These are phyloP conservation scores for Smutsia temminckii DNA, from an alignment of 2,797 vertebrate species.

Conservation along the genomic window DNA sequence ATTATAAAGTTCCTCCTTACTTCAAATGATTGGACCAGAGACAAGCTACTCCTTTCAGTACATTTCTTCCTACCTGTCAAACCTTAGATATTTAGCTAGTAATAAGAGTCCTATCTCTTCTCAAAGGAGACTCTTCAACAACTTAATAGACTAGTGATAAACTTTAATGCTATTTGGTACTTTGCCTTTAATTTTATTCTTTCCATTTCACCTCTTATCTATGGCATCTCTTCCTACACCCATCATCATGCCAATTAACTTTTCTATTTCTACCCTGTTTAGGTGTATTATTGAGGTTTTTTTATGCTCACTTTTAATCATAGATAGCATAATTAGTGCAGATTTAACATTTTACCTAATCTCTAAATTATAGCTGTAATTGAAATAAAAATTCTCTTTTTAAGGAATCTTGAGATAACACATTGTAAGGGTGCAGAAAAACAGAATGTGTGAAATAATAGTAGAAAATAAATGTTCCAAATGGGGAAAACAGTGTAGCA, in stretches of 20 bases:
- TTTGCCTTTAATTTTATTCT: conserved; percentile 34
- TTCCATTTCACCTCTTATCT: conserved; percentile 32
- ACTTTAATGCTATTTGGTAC: background rate
- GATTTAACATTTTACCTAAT: conserved; percentile 52
- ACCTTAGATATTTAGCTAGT: background rate
- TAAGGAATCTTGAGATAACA: background rate
- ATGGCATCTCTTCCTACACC: conserved; percentile 34
- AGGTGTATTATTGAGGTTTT: conserved; percentile 5
- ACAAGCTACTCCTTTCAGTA: background rate
- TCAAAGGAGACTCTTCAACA: background rate
- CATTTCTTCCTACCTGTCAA: background rate
- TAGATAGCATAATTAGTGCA: conserved; percentile 27
- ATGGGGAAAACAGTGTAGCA: too few species aligned
- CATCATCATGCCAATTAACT: conserved; percentile 34
- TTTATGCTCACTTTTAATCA: conserved; percentile 42
- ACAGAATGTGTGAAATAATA: background rate
- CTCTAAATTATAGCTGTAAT: conserved; percentile 50
- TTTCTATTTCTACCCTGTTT: conserved; percentile 51
- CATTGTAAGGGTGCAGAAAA: background rate
- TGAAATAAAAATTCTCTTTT: conserved; percentile 20
- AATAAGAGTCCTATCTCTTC: background rate
- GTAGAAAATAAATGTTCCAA: background rate
- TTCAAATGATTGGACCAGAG: background rate
- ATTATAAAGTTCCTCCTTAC: background rate
- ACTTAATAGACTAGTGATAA: background rate